Evolutionary conservation across 92 coral and sea anemone species (phyloP), one percentile per base, ranked within the genome.

Genomic region (Epizoanthus stellaris): DNA sequence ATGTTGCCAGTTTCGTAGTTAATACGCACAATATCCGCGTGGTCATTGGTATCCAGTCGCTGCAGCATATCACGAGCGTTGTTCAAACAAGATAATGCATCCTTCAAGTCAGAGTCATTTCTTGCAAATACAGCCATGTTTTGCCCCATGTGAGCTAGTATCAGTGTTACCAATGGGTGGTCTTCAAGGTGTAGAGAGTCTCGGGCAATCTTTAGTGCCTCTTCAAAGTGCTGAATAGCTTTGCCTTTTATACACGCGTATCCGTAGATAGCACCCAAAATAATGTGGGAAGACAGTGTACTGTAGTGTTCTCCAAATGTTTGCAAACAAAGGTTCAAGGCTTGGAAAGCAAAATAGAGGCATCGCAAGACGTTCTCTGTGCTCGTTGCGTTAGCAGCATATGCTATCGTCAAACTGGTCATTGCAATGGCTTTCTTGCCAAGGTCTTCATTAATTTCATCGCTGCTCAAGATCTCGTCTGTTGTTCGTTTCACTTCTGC

Each of bases 71-170:
- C 36, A 30, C 36, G 36, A 30, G 36, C 36, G 36, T 30, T 30
- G 36, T 30, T 30, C 36, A 30, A 30, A 30, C 36, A 30, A 30
- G 36, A 30, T 30, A 30, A 30, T 30, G 36, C 36, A 30, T 30
- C 36, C 0, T 30, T 30, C 1, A 30, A 30, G 36, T 30, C 36
- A 30, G 72, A 67, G 14, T 23, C 43, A 30, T 14, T 23, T 67
- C 43, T 67, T 11, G 72, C 72, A 30, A 9, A 8, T 13, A 6
- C 40, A 8, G 45, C 72, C 43, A 9, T 67, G 39, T 23, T 67
- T 67, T 67, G 72, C 13, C 72, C 72, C 45, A 67, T 23, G 72
- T 67, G 72, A 67, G 72, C 72, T 23, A 67, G 72, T n/a, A 4
- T 3, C 42, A n/a, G 13, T 15, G 43, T 17, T 67, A 67, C 72